These are phyloP conservation scores for Chascanopsetta lugubris DNA, from an alignment of 2,113 vertebrate genomes.

Conservation along the genomic window DNA sequence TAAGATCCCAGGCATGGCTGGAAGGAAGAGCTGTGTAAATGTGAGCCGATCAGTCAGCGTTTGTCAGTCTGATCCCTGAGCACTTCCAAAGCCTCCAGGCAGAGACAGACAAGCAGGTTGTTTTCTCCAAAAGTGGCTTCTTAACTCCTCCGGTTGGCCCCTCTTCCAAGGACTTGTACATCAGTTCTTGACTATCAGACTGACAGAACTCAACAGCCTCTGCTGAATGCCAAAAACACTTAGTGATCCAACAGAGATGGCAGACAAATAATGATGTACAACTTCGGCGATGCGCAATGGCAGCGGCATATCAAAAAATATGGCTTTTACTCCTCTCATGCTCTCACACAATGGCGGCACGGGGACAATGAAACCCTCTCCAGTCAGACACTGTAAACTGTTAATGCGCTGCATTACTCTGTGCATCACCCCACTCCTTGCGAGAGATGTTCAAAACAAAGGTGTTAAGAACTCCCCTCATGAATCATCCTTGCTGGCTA, in stretches of 20 bases:
- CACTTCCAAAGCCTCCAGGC: constrained; percentile 69
- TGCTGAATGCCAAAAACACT: constrained; percentile 12
- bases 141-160: constrained; percentile 46
- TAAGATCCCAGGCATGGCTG: constrained; percentile 72
- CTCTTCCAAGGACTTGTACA: constrained; percentile 49
- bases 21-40: constrained; percentile 68
- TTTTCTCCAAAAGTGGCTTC: constrained; percentile 68
- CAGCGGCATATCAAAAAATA: constrained; percentile 20
- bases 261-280: constrained; percentile 20
- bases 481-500: constrained; percentile 69
- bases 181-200: constrained; percentile 25
- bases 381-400: constrained; percentile 39
- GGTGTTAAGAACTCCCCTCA: constrained; percentile 64
- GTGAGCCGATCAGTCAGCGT: constrained; percentile 76
- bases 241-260: constrained; percentile 19
- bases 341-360: constrained; percentile 24
- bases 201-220: constrained; percentile 34
- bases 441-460: constrained; percentile 66
- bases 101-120: constrained; percentile 64
- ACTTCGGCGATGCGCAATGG: constrained; percentile 24
- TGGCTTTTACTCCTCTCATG: constrained; percentile 30
- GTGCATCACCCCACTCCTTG: constrained; percentile 57
- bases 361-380: constrained; percentile 40
- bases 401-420: constrained; percentile 56
- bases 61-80: constrained; percentile 75